Conservation (phyloP, 2,888 invertebrate genomes). For the Rotaria socialis region DNA sequence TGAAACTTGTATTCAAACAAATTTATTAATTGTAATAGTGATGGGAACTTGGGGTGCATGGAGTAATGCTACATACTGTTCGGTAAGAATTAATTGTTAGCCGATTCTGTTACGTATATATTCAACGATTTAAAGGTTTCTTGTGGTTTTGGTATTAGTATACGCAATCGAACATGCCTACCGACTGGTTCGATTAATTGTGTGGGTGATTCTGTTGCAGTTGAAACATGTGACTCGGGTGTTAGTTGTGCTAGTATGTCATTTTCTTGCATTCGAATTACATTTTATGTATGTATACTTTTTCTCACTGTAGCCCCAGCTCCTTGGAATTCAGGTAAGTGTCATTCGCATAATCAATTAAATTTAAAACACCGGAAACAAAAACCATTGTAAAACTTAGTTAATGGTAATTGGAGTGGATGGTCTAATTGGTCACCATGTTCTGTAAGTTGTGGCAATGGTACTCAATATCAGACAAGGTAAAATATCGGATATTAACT, state of each 20-base stretch:
- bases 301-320: neutral
- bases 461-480: constrained; percentile 35
- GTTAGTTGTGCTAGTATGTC: neutral
- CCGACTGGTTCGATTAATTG: neutral
- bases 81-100: neutral
- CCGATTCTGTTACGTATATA: neutral
- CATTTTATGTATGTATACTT: neutral
- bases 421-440: constrained; percentile 42
- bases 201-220: neutral
- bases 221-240: neutral
- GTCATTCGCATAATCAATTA: neutral
- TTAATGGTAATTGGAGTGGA: neutral
- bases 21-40: neutral
- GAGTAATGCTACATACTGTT: neutral
- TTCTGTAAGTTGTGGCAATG: constrained; percentile 41
- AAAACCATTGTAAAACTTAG: neutral
- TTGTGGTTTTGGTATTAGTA: neutral
- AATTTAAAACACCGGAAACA: too few species aligned
- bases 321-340: constrained; percentile 11
- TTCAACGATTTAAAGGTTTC: neutral
- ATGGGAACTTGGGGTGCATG: neutral
- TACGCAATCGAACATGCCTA: constrained; percentile 1
- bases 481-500: neutral
- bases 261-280: neutral
- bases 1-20: neutral